A percentile compares a stretch with the other conserved stretches of the same genome.
Evolutionary conservation across 2,888 invertebrate genomes (phyloP).

Genomic region (Syrista parreyssii): DNA sequence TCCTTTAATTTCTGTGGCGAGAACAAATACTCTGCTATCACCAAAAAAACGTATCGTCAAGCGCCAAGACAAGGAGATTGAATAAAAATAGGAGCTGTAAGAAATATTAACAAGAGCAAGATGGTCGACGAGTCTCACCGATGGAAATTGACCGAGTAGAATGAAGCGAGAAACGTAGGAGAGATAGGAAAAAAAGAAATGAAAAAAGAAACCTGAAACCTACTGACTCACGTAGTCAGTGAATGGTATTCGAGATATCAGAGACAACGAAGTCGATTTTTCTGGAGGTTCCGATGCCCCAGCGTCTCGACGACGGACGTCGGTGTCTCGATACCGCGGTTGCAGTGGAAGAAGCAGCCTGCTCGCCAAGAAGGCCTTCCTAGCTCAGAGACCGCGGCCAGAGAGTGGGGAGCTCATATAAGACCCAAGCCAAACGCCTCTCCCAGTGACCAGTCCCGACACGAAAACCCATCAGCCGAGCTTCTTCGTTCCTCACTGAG

Average conservation of each 20-base stretch:
- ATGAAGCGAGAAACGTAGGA: not conserved
- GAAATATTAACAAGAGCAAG: not conserved
- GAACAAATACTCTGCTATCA: not conserved
- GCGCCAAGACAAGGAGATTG: not conserved
- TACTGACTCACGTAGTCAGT: not conserved
- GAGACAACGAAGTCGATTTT: not conserved
- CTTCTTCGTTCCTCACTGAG: conserved; percentile 49
- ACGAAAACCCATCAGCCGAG: conserved; percentile 64
- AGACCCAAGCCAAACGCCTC: conserved; percentile 64
- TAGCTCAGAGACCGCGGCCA: conserved; percentile 46
- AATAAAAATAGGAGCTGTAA: not conserved
- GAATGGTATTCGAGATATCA: not conserved
- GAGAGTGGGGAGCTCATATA: conserved; percentile 65
- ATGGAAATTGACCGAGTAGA: not conserved
- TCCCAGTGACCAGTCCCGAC: conserved; percentile 65
- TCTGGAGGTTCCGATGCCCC: not conserved
- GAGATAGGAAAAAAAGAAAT: not conserved
- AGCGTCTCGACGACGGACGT: conserved; percentile 22
- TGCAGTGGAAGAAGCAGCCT: conserved; percentile 48
- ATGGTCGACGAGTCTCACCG: not conserved
- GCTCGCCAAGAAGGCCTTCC: conserved; percentile 55
- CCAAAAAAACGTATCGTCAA: not conserved
- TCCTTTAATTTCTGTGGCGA: not conserved
- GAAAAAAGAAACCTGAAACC: not conserved
- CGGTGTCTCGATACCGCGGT: not conserved